phyloP scores from a whole-genome alignment of 2,888 invertebrate genomes.

The Spialia ferax region DNA sequence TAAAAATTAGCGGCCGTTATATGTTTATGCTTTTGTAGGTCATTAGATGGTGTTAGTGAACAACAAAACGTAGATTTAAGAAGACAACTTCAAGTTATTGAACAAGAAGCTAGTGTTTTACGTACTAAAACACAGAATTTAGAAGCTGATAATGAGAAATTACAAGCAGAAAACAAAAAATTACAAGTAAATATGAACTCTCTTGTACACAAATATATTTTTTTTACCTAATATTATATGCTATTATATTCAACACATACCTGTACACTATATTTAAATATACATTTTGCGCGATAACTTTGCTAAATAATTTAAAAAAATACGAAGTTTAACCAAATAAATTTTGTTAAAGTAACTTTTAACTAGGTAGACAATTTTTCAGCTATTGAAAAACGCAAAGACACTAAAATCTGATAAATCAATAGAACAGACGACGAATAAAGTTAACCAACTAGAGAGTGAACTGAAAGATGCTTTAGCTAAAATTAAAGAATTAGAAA shows the following conservation, averaged over 20 bases:
- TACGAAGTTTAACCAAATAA: too few species aligned
- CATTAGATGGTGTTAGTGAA: slow-evolving; percentile 85
- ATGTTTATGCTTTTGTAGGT: slow-evolving; percentile 69
- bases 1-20: neutral
- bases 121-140: slow-evolving; percentile 89
- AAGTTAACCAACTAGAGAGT: slow-evolving; percentile 87
- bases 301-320: too few species aligned
- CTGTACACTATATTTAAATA: too few species aligned
- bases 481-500: slow-evolving; percentile 86
- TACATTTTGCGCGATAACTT: too few species aligned
- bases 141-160: slow-evolving; percentile 92
- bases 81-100: slow-evolving; percentile 91
- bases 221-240: too few species aligned
- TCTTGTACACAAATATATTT: neutral
- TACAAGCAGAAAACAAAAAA: slow-evolving; percentile 91
- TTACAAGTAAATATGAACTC: slow-evolving; percentile 76
- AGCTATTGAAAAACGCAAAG: slow-evolving; percentile 86
- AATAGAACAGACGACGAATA: slow-evolving; percentile 86
- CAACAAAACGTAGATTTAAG: slow-evolving; percentile 90
- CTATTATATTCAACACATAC: too few species aligned
- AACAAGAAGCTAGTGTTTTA: slow-evolving; percentile 91
- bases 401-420: slow-evolving; percentile 83
- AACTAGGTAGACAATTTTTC: slow-evolving; percentile 45
- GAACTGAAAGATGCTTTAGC: slow-evolving; percentile 87
- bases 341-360: neutral